A percentile compares a stretch with the other conserved stretches of the same genome.
These are phyloP conservation scores for Euplexia lucipara DNA, from an alignment of 2,888 invertebrate genomes.

Conservation along the genomic window DNA sequence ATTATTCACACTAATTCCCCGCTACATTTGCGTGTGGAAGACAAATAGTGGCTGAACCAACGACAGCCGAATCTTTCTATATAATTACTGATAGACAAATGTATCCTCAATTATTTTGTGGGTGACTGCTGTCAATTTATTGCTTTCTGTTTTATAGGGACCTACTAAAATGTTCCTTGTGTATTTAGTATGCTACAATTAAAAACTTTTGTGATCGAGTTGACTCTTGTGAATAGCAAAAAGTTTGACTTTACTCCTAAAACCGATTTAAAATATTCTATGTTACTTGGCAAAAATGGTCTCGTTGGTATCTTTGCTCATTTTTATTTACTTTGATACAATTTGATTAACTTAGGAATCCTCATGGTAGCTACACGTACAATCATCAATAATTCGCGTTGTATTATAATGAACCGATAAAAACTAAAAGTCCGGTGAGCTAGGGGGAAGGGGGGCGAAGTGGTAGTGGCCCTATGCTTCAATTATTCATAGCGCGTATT, in stretches of 20 bases:
- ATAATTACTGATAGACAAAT: slow-evolving; percentile 81
- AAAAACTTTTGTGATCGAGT: background rate
- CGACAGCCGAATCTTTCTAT: slow-evolving; percentile 82
- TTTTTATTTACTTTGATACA: slow-evolving; percentile 9
- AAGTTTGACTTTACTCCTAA: background rate
- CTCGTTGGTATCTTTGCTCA: background rate
- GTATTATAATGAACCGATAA: slow-evolving; percentile 77
- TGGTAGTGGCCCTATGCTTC: slow-evolving; percentile 75
- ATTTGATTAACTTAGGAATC: slow-evolving; percentile 20
- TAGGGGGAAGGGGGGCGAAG: slow-evolving; percentile 62
- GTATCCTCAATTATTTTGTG: slow-evolving; percentile 75
- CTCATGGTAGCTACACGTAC: slow-evolving; percentile 5
- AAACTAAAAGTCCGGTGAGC: slow-evolving; percentile 74
- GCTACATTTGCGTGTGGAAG: slow-evolving; percentile 90
- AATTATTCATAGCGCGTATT: slow-evolving; percentile 88
- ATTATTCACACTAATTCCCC: slow-evolving; percentile 90
- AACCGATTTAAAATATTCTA: background rate
- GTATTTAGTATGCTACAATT: background rate
- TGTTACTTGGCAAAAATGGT: background rate
- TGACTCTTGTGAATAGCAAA: background rate
- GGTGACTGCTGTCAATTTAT: slow-evolving; percentile 57
- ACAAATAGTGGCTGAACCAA: slow-evolving; percentile 85
- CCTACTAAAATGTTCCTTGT: slow-evolving; percentile 15
- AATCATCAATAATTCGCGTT: slow-evolving; percentile 65
- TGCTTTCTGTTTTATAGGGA: slow-evolving; percentile 34